Evolutionary conservation across 1,140 invertebrate species (phyloP).

Genomic region (Holcopasites calliopsidis): DNA sequence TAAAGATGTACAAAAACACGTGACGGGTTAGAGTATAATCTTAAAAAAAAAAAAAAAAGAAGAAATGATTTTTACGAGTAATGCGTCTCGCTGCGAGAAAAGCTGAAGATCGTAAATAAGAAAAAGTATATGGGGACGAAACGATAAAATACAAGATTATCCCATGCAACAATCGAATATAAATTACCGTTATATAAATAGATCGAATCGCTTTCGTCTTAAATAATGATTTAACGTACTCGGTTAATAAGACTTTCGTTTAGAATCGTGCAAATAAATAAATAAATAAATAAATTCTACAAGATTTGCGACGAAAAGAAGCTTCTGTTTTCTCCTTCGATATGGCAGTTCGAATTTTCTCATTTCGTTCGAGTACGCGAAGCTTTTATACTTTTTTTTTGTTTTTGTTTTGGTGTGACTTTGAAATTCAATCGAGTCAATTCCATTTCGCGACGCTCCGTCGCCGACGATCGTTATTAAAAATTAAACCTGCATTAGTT

Average conservation of each 20-base stretch:
- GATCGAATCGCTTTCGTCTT: background rate
- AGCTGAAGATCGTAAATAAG: no score
- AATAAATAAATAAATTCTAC: conserved; percentile 10
- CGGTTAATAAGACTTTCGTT: background rate
- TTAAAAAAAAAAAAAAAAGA: background rate
- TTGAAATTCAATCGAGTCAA: conserved; percentile 28
- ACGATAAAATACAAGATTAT: background rate
- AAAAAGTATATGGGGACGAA: no score
- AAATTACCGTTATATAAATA: conserved; percentile 2
- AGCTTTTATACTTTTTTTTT: background rate
- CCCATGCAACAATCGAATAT: background rate
- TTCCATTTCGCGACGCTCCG: conserved; percentile 34
- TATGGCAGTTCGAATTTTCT: conserved; percentile 37
- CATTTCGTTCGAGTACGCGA: no score
- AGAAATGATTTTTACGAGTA: no score
- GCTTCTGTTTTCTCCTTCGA: no score
- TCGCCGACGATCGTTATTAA: conserved; percentile 19
- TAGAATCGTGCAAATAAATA: background rate
- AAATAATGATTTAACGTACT: conserved; percentile 10
- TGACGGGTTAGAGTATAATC: conserved; percentile 27
- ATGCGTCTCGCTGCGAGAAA: no score
- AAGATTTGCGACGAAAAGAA: conserved; percentile 2
- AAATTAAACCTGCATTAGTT: conserved; percentile 58
- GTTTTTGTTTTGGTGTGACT: background rate
- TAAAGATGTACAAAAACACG: conserved; percentile 17